Conservation (phyloP, 1,140 invertebrate species). For the Cepaea nemoralis region DNA sequence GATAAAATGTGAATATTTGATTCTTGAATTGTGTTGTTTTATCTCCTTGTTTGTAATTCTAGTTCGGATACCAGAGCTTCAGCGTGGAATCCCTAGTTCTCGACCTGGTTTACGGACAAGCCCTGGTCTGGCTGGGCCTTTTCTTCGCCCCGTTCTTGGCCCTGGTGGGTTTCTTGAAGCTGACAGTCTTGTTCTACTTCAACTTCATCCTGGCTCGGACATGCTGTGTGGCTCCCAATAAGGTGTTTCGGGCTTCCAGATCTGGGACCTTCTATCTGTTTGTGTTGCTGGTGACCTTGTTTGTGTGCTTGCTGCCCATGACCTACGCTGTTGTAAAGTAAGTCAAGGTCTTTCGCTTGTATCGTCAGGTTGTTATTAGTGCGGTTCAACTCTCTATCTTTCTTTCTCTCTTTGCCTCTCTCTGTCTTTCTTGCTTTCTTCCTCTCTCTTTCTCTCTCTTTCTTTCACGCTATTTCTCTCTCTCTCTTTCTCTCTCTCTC, state of each 20-base stretch:
- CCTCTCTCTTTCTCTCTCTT: no score
- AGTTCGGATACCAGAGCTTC: constrained; percentile 76
- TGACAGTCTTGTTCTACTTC: constrained; percentile 80
- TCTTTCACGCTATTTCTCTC: no score
- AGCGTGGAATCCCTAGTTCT: constrained; percentile 80
- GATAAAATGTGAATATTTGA: no score
- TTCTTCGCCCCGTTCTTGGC: constrained; percentile 79
- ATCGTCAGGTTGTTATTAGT: not conserved
- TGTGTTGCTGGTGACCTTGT: constrained; percentile 58
- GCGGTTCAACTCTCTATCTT: no score
- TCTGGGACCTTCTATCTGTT: constrained; percentile 64
- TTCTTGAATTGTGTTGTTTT: no score
- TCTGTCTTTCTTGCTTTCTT: no score
- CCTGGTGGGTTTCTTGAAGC: constrained; percentile 77
- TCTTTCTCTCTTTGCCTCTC: no score
- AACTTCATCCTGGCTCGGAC: constrained; percentile 76
- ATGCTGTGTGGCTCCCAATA: constrained; percentile 65
- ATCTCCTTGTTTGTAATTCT: not conserved
- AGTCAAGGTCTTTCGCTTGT: constrained; percentile 34
- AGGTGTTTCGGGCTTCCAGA: constrained; percentile 62
- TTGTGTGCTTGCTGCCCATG: constrained; percentile 58
- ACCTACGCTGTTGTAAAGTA: constrained; percentile 60
- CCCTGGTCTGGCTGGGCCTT: constrained; percentile 80
- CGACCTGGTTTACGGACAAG: constrained; percentile 82
- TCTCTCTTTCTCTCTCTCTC: no score